A percentile compares a stretch with the other conserved stretches of the same genome.
Conservation (phyloP, 1,140 invertebrate species). For the Cataglyphis hispanica region DNA sequence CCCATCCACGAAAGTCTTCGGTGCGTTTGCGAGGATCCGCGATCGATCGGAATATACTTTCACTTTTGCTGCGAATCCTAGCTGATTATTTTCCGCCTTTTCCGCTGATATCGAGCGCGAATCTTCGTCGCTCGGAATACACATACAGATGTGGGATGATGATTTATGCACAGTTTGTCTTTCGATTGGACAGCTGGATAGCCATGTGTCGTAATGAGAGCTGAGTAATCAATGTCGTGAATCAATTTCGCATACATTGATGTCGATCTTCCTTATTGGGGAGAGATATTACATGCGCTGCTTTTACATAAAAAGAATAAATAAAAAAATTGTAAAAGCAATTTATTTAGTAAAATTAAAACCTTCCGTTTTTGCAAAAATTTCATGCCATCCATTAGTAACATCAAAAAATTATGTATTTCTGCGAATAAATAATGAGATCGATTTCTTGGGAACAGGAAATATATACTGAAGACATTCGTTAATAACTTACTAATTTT, state of each 20-base stretch:
- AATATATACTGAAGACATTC: not conserved
- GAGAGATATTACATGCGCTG: not conserved
- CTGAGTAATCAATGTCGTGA: not conserved
- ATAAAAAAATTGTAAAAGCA: not conserved
- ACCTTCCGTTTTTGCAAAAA: not conserved
- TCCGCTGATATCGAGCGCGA: not conserved
- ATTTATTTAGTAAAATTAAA: not conserved
- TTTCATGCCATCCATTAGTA: not conserved
- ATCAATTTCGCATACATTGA: constrained; percentile 32
- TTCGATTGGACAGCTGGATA: constrained; percentile 9
- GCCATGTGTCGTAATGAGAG: constrained; percentile 11
- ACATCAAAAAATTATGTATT: not conserved
- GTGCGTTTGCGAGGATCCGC: constrained; percentile 11
- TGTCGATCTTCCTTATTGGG: not conserved
- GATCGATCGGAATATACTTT: not conserved
- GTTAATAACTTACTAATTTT: constrained; percentile 22
- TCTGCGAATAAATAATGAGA: not conserved
- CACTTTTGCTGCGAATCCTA: not conserved
- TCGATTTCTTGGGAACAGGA: not conserved
- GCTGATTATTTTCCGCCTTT: not conserved
- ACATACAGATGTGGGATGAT: constrained; percentile 28
- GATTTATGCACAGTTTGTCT: constrained; percentile 36
- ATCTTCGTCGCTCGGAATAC: constrained; percentile 7
- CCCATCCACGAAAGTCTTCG: not conserved
- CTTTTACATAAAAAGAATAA: not conserved